phyloP scores from a whole-genome alignment of 2,113 vertebrate genomes.

The Hiodon tergisus region DNA sequence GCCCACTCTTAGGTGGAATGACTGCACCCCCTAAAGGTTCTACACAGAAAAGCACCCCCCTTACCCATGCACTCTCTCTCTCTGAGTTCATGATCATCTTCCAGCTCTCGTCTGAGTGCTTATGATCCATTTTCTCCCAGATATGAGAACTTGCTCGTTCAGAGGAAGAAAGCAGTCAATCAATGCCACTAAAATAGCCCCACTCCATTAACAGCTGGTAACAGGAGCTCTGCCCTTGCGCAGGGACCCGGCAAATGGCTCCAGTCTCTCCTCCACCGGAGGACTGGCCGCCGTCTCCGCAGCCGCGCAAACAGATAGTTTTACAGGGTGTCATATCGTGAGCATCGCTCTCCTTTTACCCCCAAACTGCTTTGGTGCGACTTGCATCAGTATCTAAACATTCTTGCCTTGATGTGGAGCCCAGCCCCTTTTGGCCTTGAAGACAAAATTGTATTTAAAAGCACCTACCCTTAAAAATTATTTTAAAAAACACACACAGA shows the following conservation, averaged over 20 bases:
- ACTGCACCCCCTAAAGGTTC: conserved; percentile 85
- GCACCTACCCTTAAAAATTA: conserved; percentile 26
- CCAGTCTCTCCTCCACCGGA: conserved; percentile 35
- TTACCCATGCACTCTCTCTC: conserved; percentile 24
- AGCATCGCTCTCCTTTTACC: conserved; percentile 33
- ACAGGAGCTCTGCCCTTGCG: conserved; percentile 58
- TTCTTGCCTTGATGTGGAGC: conserved; percentile 3
- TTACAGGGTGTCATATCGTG: conserved; percentile 42
- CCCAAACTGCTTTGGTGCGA: conserved; percentile 35
- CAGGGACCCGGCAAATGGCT: conserved; percentile 48
- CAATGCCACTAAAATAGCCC: conserved; percentile 59
- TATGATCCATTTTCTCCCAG: conserved; percentile 62
- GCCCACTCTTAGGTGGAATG: conserved; percentile 68
- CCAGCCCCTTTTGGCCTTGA: conserved; percentile 39
- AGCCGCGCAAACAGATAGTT: conserved; percentile 38
- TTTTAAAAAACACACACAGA: conserved; percentile 33
- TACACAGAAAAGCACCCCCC: conserved; percentile 35
- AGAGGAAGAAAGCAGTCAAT: conserved; percentile 56
- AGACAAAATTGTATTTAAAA: conserved; percentile 68
- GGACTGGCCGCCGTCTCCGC: conserved; percentile 14
- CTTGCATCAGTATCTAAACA: conserved; percentile 11
- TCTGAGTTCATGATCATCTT: conserved; percentile 48
- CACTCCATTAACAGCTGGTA: conserved; percentile 60
- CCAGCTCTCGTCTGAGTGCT: conserved; percentile 50
- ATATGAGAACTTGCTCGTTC: conserved; percentile 54